These are phyloP conservation scores for Probosciger aterrimus DNA, from an alignment of 2,113 vertebrate genomes.

Conservation along the genomic window DNA sequence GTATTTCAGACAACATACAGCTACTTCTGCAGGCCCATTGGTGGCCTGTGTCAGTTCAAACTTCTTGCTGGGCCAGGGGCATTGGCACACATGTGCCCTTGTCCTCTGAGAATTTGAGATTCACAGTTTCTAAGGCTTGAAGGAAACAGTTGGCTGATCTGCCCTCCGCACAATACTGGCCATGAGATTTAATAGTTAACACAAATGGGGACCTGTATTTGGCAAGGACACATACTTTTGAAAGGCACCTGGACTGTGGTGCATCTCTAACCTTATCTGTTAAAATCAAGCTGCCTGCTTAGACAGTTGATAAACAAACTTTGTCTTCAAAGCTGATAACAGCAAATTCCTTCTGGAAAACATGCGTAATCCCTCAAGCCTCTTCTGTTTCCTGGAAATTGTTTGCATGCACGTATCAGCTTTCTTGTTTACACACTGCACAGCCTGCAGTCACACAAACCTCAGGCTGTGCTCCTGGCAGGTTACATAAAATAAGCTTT, in stretches of 20 bases:
- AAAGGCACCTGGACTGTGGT: not conserved
- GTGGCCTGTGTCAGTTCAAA: rapidly evolving
- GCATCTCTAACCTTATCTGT: not conserved
- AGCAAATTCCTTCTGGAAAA: not conserved
- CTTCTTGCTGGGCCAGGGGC: not conserved
- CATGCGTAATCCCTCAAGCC: not conserved
- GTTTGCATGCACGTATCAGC: not conserved
- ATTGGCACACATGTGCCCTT: rapidly evolving
- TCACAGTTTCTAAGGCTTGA: not conserved
- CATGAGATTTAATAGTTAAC: not conserved
- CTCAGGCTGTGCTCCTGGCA: not conserved
- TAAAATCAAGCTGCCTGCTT: not conserved
- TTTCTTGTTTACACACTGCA: not conserved
- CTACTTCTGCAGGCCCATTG: not conserved
- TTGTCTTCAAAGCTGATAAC: not conserved
- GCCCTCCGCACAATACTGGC: not conserved
- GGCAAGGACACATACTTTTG: not conserved
- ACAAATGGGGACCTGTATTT: not conserved
- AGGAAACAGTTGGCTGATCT: not conserved
- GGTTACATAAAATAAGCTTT: not conserved
- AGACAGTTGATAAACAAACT: not conserved
- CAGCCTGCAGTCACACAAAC: not conserved
- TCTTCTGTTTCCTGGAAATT: not conserved
- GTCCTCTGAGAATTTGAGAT: not conserved
- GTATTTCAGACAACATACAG: not conserved